Evolutionary conservation across 2,888 invertebrate species (phyloP), one percentile per base, ranked within the genome.

Genomic region (Pollenia labialis): DNA sequence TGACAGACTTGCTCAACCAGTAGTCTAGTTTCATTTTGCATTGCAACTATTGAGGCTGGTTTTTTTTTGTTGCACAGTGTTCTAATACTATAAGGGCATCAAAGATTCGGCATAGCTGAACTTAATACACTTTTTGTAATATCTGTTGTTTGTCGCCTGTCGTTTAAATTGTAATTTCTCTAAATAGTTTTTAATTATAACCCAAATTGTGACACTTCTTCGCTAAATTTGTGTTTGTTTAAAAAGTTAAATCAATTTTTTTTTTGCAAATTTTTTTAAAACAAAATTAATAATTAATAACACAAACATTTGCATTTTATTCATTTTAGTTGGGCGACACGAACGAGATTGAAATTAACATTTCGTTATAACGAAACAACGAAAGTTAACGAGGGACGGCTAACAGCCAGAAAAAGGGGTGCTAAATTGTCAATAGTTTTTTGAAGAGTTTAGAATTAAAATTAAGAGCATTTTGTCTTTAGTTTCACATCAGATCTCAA

Each of bases 401-500:
- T 2, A 32, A 32, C 32, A 32, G 32, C 32, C 6, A 32, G 32
- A 32, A 32, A 32, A 75, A 69, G 72, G 72, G 75, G 75, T 72
- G 60, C 69, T 9, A 52, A 50, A 66, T 44, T 56, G 44, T 77
- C n/a, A 14, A 54, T 56, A 60, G 42, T 60, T 68, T 60, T 52
- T 42, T 40, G 42, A 85, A 46, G 58, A 72, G 32, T 66, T 64
- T 60, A 44, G 60, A 40, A 48, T 23, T 18, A 64, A 64, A 72
- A 40, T 64, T 71, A 62, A 71, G 46, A 80, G 71, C 52, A 48
- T 42, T 58, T 42, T 32, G 62, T 18, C 16, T 75, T 84, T 16
- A 86, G 86, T 86, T 86, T 64, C 18, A 69, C 44, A 83, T 46
- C 79, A 75, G 50, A 86, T 80, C 80, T 80, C 50, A 75, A 83